phyloP scores from a whole-genome alignment of 2,888 invertebrate genomes.

The Matsumyia berberina region DNA sequence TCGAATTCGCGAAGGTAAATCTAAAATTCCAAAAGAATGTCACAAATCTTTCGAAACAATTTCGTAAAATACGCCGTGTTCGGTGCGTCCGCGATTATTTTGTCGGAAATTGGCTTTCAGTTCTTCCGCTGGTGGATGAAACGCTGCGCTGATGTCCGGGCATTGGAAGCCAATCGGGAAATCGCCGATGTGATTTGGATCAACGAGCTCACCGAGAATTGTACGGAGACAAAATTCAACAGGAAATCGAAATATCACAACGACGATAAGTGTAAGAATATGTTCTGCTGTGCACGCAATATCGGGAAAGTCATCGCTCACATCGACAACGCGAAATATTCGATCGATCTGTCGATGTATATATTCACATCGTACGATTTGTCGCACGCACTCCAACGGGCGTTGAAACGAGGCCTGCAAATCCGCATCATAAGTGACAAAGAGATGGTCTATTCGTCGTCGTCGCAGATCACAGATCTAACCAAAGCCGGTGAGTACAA shows the following conservation, averaged over 20 bases:
- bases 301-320: constrained; percentile 77
- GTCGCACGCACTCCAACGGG: constrained; percentile 77
- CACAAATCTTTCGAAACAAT: constrained; percentile 2
- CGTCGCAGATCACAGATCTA: constrained; percentile 46
- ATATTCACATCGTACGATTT: constrained; percentile 79
- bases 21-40: constrained; percentile 25
- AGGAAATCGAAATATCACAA: constrained; percentile 36
- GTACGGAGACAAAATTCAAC: constrained; percentile 1
- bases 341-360: constrained; percentile 82
- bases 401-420: constrained; percentile 79
- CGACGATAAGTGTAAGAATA: constrained; percentile 40
- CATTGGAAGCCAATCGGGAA: constrained; percentile 32
- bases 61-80: constrained; percentile 27
- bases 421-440: constrained; percentile 81
- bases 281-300: constrained; percentile 68
- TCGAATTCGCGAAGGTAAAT: neutral
- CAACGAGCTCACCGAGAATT: constrained; percentile 51
- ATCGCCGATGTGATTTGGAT: constrained; percentile 62
- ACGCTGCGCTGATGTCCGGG: constrained; percentile 31
- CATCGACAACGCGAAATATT: constrained; percentile 79
- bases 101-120: constrained; percentile 49
- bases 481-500: constrained; percentile 53
- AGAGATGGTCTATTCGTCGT: constrained; percentile 78
- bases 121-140: constrained; percentile 39
- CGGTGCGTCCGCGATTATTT: constrained; percentile 42